phyloP scores from a whole-genome alignment of 2,797 vertebrate species.

The Neoniphon sammara region DNA sequence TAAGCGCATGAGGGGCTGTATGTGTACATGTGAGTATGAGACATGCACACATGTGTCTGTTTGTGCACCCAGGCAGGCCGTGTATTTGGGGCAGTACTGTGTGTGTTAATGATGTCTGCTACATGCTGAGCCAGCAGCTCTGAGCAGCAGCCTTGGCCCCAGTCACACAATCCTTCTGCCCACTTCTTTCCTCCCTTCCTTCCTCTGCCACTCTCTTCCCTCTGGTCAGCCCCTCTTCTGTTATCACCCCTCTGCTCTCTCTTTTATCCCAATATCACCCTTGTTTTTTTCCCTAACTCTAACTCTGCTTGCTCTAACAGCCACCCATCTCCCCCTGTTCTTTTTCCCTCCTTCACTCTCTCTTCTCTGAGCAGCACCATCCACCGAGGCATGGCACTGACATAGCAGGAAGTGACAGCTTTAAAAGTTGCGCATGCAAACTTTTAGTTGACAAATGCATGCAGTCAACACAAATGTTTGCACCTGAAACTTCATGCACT shows the following conservation, averaged over 20 bases:
- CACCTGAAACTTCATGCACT: constrained; percentile 2
- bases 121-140: constrained; percentile 59
- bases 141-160: constrained; percentile 1
- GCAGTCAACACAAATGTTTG: neutral
- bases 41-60: neutral
- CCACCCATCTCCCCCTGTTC: neutral
- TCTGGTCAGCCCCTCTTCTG: neutral
- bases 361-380: constrained; percentile 1
- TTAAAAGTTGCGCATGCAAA: neutral
- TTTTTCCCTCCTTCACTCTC: neutral
- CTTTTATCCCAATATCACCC: neutral
- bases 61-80: neutral
- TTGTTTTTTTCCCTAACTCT: neutral
- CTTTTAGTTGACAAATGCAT: constrained; percentile 16
- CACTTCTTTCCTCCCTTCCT: constrained; percentile 60
- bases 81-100: neutral
- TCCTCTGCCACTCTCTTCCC: constrained; percentile 35
- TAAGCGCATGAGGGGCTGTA: neutral
- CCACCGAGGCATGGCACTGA: neutral
- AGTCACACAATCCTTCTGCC: constrained; percentile 14
- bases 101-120: constrained; percentile 19
- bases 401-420: neutral
- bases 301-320: neutral
- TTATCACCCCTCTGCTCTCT: neutral
- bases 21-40: neutral